These are phyloP conservation scores for Sarcophaga variegata DNA, from an alignment of 2,888 invertebrate species.

Conservation along the genomic window DNA sequence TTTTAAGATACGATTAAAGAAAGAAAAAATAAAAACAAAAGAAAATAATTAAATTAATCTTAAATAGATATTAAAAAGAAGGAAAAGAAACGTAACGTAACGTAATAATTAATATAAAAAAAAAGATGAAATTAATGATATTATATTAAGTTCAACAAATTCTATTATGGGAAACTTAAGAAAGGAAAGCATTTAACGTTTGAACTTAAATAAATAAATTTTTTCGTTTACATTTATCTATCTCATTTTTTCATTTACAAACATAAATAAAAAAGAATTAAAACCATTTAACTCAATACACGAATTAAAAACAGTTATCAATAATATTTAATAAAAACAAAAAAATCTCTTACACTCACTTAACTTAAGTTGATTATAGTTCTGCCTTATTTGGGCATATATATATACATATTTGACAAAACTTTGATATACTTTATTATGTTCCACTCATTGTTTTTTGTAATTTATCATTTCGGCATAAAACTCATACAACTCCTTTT, in stretches of 20 bases:
- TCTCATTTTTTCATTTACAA: conserved; percentile 26
- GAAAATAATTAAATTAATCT: conserved; percentile 50
- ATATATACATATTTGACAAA: conserved; percentile 47
- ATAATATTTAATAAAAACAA: conserved; percentile 17
- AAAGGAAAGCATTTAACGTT: conserved; percentile 47
- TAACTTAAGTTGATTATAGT: conserved; percentile 65
- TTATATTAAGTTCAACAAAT: conserved; percentile 68
- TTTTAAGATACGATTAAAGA: conserved; percentile 56
- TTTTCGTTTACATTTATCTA: conserved; percentile 51
- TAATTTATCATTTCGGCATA: conserved; percentile 54
- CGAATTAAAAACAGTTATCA: conserved; percentile 33
- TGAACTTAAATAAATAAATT: conserved; percentile 58
- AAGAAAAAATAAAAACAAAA: conserved; percentile 43
- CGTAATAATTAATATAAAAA: neutral
- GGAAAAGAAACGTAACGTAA: too few species aligned
- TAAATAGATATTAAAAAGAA: conserved; percentile 63
- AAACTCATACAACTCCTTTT: conserved; percentile 50
- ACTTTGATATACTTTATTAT: conserved; percentile 61
- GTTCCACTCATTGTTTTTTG: conserved; percentile 56
- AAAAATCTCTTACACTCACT: conserved; percentile 45
- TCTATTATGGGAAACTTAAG: conserved; percentile 65
- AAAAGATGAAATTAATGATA: conserved; percentile 67
- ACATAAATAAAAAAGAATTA: conserved; percentile 6
- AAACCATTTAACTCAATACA: conserved; percentile 45
- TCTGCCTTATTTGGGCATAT: conserved; percentile 12